phyloP scores from a whole-genome alignment of 2,113 vertebrate genomes.

The Rhinopithecus roxellana region DNA sequence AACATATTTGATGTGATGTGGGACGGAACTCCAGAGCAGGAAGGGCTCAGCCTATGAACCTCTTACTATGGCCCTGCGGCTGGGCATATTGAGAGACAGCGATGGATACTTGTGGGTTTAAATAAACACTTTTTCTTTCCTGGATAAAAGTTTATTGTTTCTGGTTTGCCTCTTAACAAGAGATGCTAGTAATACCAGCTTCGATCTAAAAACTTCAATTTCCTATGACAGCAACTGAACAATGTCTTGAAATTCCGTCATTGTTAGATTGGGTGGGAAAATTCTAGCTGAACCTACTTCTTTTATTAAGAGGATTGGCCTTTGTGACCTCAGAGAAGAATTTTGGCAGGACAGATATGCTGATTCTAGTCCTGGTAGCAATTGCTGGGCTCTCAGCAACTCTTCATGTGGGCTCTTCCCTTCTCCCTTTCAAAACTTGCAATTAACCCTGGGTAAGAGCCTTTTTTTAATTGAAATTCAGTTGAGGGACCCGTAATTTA shows the following conservation, averaged over 20 bases:
- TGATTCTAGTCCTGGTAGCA: conserved; percentile 66
- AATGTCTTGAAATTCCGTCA: neutral
- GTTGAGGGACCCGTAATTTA: conserved; percentile 76
- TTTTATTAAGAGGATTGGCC: conserved; percentile 44
- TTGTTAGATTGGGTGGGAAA: neutral
- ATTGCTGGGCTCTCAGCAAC: conserved; percentile 36
- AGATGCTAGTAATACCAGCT: neutral
- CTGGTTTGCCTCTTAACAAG: conserved; percentile 2
- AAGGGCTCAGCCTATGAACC: neutral
- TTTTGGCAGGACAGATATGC: conserved; percentile 53
- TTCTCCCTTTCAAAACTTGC: conserved; percentile 68
- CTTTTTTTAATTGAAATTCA: conserved; percentile 56
- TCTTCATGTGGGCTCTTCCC: conserved; percentile 67
- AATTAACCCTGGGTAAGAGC: conserved; percentile 64
- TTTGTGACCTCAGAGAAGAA: conserved; percentile 38
- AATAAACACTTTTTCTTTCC: neutral
- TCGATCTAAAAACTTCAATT: conserved; percentile 3
- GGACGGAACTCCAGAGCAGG: neutral
- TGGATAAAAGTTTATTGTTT: conserved; percentile 17
- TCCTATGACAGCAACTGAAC: neutral
- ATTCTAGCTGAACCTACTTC: neutral
- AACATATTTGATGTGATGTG: neutral
- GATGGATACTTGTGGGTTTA: neutral
- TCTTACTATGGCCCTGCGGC: neutral
- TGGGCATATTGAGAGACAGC: neutral